A percentile compares a stretch with the other conserved stretches of the same genome.
These are phyloP conservation scores for Lasioglossum leucozonium DNA, from an alignment of 2,888 invertebrate genomes.

Conservation along the genomic window DNA sequence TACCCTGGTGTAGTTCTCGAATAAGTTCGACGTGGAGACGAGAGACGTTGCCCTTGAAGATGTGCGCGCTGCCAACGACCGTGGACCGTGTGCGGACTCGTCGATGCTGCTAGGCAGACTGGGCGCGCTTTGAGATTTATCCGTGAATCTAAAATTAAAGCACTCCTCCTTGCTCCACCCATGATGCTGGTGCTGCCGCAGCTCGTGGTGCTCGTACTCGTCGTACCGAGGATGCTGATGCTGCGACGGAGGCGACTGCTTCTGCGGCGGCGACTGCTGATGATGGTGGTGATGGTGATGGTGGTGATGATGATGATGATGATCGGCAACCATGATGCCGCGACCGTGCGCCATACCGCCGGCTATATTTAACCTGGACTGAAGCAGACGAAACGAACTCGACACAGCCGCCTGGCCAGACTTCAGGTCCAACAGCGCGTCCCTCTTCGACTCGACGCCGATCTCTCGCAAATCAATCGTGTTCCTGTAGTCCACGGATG, in stretches of 20 bases:
- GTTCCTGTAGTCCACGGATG: constrained; percentile 81
- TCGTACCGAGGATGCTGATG: constrained; percentile 44
- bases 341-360: constrained; percentile 70
- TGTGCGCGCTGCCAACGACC: constrained; percentile 42
- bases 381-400: constrained; percentile 75
- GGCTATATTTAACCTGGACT: constrained; percentile 81
- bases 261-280: constrained; percentile 56
- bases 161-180: constrained; percentile 73
- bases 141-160: constrained; percentile 84
- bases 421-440: constrained; percentile 78
- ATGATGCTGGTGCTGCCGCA: constrained; percentile 65
- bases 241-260: constrained; percentile 38
- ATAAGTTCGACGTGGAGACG: constrained; percentile 73
- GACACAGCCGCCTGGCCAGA: constrained; percentile 75
- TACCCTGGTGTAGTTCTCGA: constrained; percentile 83
- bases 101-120: constrained; percentile 81
- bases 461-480: constrained; percentile 82
- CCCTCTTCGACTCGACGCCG: constrained; percentile 79
- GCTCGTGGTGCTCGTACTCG: constrained; percentile 66
- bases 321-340: constrained; percentile 70
- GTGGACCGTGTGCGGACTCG: constrained; percentile 70
- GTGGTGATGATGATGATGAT: constrained; percentile 65
- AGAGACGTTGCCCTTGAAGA: constrained; percentile 66
- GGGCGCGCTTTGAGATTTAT: constrained; percentile 83
- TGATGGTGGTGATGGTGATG: constrained; percentile 66